phyloP scores from a whole-genome alignment of 30 jellyfish, hydroid and myxozoan genomes.

The Hydractinia echinata region DNA sequence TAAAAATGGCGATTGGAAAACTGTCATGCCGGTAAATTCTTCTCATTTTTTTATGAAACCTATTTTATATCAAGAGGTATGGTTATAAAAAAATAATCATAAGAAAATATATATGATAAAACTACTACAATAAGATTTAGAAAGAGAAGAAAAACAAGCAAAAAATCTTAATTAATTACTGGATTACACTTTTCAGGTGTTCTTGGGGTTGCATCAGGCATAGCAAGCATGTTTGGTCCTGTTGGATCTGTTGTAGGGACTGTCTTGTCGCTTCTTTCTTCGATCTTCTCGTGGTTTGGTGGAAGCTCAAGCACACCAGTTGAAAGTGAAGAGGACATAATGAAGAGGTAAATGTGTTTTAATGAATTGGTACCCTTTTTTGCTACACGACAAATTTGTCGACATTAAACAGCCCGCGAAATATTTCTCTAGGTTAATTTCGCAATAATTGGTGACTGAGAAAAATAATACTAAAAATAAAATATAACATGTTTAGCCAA shows the following conservation, averaged over 20 bases:
- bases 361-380: not conserved
- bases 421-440: too few relatives aligned
- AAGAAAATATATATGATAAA: not conserved
- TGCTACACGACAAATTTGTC: not conserved
- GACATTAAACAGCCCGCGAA: too few relatives aligned
- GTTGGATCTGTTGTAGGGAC: constrained; percentile 9
- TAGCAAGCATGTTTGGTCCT: not conserved
- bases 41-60: not conserved
- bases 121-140: not conserved
- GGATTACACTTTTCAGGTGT: not conserved
- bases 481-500: not conserved
- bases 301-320: not conserved
- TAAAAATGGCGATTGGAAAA: not conserved
- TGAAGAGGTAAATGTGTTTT: not conserved
- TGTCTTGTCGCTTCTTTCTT: not conserved
- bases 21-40: not conserved
- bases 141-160: too few relatives aligned
- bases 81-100: not conserved
- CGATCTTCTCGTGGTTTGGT: not conserved
- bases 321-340: not conserved
- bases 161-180: too few relatives aligned
- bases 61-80: too few relatives aligned
- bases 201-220: not conserved
- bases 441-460: too few relatives aligned
- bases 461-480: not conserved